Conservation (phyloP, 1,140 invertebrate genomes). For the Papilio polyxenes region DNA sequence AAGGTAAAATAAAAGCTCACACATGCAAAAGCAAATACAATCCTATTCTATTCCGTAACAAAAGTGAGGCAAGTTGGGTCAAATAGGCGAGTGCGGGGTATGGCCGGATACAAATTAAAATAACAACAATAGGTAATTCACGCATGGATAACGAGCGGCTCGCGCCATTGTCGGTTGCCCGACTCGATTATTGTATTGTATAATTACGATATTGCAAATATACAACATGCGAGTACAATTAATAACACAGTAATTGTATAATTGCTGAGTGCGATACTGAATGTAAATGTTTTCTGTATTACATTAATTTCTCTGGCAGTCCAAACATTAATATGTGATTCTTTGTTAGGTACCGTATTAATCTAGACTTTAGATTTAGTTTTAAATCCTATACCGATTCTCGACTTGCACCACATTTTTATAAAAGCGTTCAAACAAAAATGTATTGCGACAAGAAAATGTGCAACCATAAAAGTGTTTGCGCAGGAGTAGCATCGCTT, state of each 20-base stretch:
- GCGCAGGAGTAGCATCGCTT: conserved; percentile 68
- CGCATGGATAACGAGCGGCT: conserved; percentile 69
- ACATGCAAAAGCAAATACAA: conserved; percentile 36
- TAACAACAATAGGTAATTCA: conserved; percentile 78
- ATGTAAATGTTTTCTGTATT: conserved; percentile 5
- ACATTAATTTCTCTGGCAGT: not conserved
- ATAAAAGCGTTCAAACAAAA: not conserved
- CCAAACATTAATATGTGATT: not conserved
- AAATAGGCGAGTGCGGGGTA: conserved; percentile 40
- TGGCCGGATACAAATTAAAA: conserved; percentile 74
- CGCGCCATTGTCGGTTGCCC: conserved; percentile 67
- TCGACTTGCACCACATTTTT: not conserved
- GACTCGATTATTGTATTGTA: conserved; percentile 75
- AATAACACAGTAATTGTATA: conserved; percentile 33
- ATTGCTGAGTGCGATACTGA: conserved; percentile 14
- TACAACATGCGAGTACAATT: conserved; percentile 50
- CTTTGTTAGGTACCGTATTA: not conserved
- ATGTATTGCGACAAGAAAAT: conserved; percentile 50
- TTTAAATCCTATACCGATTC: not conserved
- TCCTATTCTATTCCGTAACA: conserved; percentile 33
- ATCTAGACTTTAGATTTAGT: not conserved
- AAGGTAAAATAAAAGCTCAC: conserved; percentile 13
- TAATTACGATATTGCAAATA: conserved; percentile 52
- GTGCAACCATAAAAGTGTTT: conserved; percentile 67
- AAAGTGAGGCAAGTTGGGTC: conserved; percentile 42